These are phyloP conservation scores for Hyles vespertilio DNA, from an alignment of 1,140 invertebrate genomes.

Conservation along the genomic window DNA sequence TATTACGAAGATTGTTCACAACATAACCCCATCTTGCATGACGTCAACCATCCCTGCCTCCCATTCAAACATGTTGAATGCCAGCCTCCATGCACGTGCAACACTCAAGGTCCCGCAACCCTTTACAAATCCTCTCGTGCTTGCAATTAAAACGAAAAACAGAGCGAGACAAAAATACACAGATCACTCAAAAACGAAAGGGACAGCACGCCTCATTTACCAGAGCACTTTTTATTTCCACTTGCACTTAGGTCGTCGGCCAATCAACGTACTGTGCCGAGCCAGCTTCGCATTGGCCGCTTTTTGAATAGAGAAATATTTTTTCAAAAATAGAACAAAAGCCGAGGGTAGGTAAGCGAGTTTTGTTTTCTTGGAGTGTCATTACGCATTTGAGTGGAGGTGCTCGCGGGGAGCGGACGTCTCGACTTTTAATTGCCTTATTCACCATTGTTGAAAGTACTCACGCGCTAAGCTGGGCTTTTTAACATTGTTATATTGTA, in stretches of 20 bases:
- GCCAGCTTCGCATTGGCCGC: conserved; percentile 63
- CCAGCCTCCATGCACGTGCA: conserved; percentile 63
- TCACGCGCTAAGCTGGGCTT: conserved; percentile 49
- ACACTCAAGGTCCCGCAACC: conserved; percentile 70
- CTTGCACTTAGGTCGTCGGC: conserved; percentile 70
- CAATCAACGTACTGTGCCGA: conserved; percentile 69
- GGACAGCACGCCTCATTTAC: conserved; percentile 63
- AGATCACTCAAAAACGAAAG: conserved; percentile 39
- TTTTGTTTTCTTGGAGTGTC: conserved; percentile 72
- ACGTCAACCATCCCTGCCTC: conserved; percentile 44
- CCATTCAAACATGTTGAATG: conserved; percentile 66
- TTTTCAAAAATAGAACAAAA: conserved; percentile 67
- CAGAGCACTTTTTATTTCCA: conserved; percentile 70
- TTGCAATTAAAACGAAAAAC: conserved; percentile 74
- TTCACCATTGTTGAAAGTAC: conserved; percentile 55
- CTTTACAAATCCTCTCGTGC: conserved; percentile 69
- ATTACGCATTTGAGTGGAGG: conserved; percentile 63
- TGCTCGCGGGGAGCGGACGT: conserved; percentile 52
- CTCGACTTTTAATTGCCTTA: conserved; percentile 64
- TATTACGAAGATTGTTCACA: conserved; percentile 12
- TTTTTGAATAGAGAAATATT: conserved; percentile 66
- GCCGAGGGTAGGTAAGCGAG: conserved; percentile 70
- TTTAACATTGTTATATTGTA: conserved; percentile 72
- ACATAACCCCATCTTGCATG: conserved; percentile 21
- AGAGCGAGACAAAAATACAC: conserved; percentile 42